Evolutionary conservation across 2,113 vertebrate species (phyloP).

Genomic region (Chascanopsetta lugubris): DNA sequence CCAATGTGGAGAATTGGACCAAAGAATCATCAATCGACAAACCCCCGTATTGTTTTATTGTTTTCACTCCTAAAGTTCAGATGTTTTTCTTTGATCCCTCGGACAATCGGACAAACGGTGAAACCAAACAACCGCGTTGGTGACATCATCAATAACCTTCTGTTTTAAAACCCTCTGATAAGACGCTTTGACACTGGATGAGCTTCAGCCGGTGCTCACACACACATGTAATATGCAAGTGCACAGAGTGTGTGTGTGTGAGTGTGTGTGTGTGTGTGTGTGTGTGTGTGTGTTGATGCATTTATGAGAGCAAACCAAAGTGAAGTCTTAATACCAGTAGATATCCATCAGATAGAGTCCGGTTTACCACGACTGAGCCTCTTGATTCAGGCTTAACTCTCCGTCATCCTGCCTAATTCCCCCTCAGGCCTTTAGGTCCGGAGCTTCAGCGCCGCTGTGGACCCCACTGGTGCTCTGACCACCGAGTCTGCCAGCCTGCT

Average conservation of each 20-base stretch:
- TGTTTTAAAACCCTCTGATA: too few relatives aligned
- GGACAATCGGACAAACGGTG: too few relatives aligned
- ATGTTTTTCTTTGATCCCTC: too few relatives aligned
- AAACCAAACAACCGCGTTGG: too few relatives aligned
- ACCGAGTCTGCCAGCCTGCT: not conserved
- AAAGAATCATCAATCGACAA: too few relatives aligned
- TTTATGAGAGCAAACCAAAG: constrained; percentile 4
- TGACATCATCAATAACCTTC: not conserved
- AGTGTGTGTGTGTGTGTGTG: not conserved
- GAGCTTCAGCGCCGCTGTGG: constrained; percentile 71
- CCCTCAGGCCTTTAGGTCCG: constrained; percentile 59
- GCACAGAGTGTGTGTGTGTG: not conserved
- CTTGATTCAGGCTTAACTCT: constrained; percentile 66
- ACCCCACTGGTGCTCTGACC: constrained; percentile 66
- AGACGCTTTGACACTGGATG: too few relatives aligned
- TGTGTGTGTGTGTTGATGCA: too few relatives aligned
- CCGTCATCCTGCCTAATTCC: constrained; percentile 69
- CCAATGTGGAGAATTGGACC: too few relatives aligned
- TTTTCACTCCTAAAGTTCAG: too few relatives aligned
- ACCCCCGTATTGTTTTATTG: too few relatives aligned
- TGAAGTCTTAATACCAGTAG: constrained; percentile 27
- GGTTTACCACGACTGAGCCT: constrained; percentile 68
- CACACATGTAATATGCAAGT: not conserved
- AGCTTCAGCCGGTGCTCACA: not conserved
- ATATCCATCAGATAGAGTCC: constrained; percentile 56